These are phyloP conservation scores for Plodia interpunctella DNA, from an alignment of 1,140 invertebrate genomes.

Conservation along the genomic window DNA sequence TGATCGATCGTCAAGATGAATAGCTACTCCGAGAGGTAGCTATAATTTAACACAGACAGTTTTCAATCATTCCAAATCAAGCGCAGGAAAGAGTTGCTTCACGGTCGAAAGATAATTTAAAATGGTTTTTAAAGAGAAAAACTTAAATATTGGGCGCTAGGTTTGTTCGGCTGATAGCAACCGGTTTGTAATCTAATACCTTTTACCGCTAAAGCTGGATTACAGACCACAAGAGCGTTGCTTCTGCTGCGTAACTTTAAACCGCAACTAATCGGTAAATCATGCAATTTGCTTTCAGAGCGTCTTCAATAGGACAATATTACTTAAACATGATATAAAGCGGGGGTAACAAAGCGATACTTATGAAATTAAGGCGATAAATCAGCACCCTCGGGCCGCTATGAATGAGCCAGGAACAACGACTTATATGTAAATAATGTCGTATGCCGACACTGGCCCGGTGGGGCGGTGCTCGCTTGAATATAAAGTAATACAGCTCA, in stretches of 20 bases:
- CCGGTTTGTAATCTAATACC: constrained; percentile 5
- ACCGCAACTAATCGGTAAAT: constrained; percentile 7
- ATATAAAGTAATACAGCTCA: constrained; percentile 51
- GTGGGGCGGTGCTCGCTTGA: constrained; percentile 30
- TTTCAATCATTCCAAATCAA: constrained; percentile 1
- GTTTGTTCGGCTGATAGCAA: background rate
- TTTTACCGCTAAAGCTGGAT: constrained; percentile 1
- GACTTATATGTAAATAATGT: constrained; percentile 71
- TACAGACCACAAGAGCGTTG: background rate
- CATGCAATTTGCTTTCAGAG: constrained; percentile 9
- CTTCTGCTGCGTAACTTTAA: constrained; percentile 5
- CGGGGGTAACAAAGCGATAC: constrained; percentile 67
- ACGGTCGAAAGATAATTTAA: constrained; percentile 1
- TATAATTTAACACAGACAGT: constrained; percentile 4
- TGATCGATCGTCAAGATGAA: constrained; percentile 1
- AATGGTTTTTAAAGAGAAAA: background rate
- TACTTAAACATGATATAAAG: constrained; percentile 57
- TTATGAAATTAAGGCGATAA: constrained; percentile 74
- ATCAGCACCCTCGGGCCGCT: constrained; percentile 48
- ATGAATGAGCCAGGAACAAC: constrained; percentile 66
- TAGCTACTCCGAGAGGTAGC: background rate
- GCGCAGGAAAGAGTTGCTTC: constrained; percentile 1
- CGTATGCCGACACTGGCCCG: constrained; percentile 40
- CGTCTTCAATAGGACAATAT: constrained; percentile 40
- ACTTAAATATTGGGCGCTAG: constrained; percentile 1